A percentile compares a stretch with the other conserved stretches of the same genome.
Conservation (phyloP, 2,888 invertebrate genomes). For the Chymomyza fuscimana region DNA sequence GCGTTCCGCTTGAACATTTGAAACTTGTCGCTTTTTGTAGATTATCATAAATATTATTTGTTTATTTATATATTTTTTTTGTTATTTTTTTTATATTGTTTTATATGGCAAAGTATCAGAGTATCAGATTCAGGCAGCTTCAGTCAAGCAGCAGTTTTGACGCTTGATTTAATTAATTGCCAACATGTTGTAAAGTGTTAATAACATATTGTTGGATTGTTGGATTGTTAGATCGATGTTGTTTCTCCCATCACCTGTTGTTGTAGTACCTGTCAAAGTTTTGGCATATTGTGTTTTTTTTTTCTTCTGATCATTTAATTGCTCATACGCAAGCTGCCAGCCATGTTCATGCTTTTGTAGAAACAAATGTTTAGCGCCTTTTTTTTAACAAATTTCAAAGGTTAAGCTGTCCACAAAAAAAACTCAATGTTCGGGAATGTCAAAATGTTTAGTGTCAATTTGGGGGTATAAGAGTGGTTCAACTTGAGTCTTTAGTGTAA, state of each 20-base stretch:
- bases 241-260: constrained; percentile 9
- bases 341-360: neutral
- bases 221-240: constrained; percentile 27
- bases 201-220: constrained; percentile 40
- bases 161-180: constrained; percentile 63
- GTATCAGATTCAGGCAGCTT: neutral
- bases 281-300: constrained; percentile 24
- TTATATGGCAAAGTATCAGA: neutral
- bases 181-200: constrained; percentile 61
- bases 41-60: neutral
- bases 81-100: neutral
- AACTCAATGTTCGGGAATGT: neutral
- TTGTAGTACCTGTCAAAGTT: neutral
- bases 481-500: neutral
- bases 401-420: neutral
- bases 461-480: neutral
- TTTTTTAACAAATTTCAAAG: neutral
- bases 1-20: neutral
- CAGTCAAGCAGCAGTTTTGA: neutral
- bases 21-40: neutral
- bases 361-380: neutral
- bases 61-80: neutral
- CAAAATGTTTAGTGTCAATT: neutral
- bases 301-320: constrained; percentile 45
- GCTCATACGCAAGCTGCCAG: constrained; percentile 5